These are phyloP conservation scores for Athrips mouffetella DNA, from an alignment of 2,888 invertebrate genomes.

Conservation along the genomic window DNA sequence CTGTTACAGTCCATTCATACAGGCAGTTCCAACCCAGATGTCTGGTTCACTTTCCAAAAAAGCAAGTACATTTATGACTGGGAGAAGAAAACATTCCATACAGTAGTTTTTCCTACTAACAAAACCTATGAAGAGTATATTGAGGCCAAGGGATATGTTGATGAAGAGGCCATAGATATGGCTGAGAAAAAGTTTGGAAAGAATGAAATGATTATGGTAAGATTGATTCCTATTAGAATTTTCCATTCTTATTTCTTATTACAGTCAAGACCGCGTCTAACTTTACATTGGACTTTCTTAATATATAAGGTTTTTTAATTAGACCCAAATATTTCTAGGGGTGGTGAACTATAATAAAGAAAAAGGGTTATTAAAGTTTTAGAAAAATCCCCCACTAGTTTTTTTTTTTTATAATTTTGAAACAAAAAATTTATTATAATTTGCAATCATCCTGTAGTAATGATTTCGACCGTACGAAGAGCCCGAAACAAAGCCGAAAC, in stretches of 20 bases:
- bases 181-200: slow-evolving; percentile 92
- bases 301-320: too few species aligned
- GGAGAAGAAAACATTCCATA: slow-evolving; percentile 87
- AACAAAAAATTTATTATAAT: too few species aligned
- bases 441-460: too few species aligned
- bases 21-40: slow-evolving; percentile 71
- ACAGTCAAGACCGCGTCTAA: too few species aligned
- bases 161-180: slow-evolving; percentile 86
- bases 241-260: background rate
- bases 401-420: too few species aligned
- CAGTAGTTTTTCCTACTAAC: slow-evolving; percentile 91
- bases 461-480: too few species aligned
- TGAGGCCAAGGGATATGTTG: slow-evolving; percentile 91
- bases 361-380: too few species aligned
- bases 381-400: too few species aligned
- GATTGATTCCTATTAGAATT: background rate
- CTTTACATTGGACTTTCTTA: too few species aligned
- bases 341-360: too few species aligned
- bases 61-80: slow-evolving; percentile 96
- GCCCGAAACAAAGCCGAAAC: too few species aligned
- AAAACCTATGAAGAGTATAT: slow-evolving; percentile 84
- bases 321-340: too few species aligned
- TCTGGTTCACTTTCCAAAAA: slow-evolving; percentile 98
- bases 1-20: slow-evolving; percentile 57
- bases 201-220: slow-evolving; percentile 91